Evolutionary conservation across 2,113 vertebrate genomes (phyloP).

Genomic region (Sceloporus tristichus): DNA sequence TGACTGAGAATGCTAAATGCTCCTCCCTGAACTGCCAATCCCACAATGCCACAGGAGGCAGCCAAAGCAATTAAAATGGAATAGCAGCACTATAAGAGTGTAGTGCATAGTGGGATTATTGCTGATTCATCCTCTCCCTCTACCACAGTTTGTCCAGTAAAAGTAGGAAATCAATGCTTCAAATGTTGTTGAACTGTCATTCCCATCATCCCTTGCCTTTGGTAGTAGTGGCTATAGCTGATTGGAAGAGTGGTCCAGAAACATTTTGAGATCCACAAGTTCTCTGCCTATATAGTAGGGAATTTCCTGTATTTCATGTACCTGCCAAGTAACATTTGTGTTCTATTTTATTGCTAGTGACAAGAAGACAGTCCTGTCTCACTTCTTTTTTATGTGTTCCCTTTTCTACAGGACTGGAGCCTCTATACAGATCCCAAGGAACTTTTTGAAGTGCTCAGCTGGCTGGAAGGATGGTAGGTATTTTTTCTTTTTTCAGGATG

Average conservation of each 20-base stretch:
- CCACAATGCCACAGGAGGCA: too few species aligned
- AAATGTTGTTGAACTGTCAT: too few species aligned
- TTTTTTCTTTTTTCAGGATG: not conserved
- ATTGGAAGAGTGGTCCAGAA: too few species aligned
- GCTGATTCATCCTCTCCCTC: not conserved
- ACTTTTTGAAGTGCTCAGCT: conserved; percentile 89
- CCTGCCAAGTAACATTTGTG: not conserved
- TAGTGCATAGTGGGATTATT: not conserved
- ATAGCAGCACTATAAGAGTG: too few species aligned
- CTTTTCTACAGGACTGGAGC: conserved; percentile 86
- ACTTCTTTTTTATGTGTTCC: not conserved
- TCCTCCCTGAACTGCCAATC: too few species aligned
- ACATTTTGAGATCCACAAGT: too few species aligned
- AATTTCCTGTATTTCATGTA: not conserved
- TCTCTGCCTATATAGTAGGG: not conserved
- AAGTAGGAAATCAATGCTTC: too few species aligned
- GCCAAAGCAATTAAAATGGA: too few species aligned
- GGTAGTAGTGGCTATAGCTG: too few species aligned
- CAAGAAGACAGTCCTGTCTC: not conserved
- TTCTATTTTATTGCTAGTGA: not conserved
- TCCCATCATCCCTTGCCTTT: too few species aligned
- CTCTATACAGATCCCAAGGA: conserved; percentile 91
- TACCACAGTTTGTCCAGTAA: not conserved
- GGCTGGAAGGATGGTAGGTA: conserved; percentile 91
- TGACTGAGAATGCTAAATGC: too few species aligned